phyloP scores from a whole-genome alignment of 2,797 vertebrate species.

The Melanotaenia maccullochi region DNA sequence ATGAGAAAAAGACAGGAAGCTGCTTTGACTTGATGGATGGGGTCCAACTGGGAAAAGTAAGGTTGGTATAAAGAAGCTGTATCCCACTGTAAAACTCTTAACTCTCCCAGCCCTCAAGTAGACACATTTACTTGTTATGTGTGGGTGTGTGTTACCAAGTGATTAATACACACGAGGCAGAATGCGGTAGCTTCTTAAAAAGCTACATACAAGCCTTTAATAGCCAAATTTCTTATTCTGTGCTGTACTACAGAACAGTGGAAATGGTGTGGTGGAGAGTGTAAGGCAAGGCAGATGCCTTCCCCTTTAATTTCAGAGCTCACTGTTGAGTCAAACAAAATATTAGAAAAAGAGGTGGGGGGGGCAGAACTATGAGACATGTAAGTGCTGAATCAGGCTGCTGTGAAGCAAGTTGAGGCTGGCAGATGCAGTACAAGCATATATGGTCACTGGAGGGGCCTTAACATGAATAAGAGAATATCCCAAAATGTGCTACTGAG shows the following conservation, averaged over 20 bases:
- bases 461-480: slow-evolving; percentile 39
- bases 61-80: slow-evolving; percentile 58
- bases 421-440: slow-evolving; percentile 52
- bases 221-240: slow-evolving; percentile 8
- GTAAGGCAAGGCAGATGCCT: slow-evolving; percentile 42
- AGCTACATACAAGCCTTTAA: slow-evolving; percentile 26
- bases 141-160: slow-evolving; percentile 40
- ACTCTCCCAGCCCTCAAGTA: slow-evolving; percentile 42
- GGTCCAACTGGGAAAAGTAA: slow-evolving; percentile 68
- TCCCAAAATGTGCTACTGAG: slow-evolving; percentile 42
- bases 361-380: slow-evolving; percentile 29
- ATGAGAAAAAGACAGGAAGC: slow-evolving; percentile 66
- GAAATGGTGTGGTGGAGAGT: slow-evolving; percentile 30
- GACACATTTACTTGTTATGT: slow-evolving; percentile 19
- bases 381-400: slow-evolving; percentile 45
- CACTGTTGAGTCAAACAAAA: slow-evolving; percentile 58
- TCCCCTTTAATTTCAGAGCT: slow-evolving; percentile 57
- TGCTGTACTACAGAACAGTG: slow-evolving; percentile 11
- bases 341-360: slow-evolving; percentile 35
- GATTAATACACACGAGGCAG: slow-evolving; percentile 64
- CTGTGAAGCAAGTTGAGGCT: slow-evolving; percentile 60
- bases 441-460: slow-evolving; percentile 47
- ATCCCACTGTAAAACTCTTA: slow-evolving; percentile 63
- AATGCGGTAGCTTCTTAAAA: slow-evolving; percentile 54
- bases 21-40: slow-evolving; percentile 71